Base-by-base conservation (phyloP, 2,888 invertebrate genomes). In the Orthonevra nobilis region DNA sequence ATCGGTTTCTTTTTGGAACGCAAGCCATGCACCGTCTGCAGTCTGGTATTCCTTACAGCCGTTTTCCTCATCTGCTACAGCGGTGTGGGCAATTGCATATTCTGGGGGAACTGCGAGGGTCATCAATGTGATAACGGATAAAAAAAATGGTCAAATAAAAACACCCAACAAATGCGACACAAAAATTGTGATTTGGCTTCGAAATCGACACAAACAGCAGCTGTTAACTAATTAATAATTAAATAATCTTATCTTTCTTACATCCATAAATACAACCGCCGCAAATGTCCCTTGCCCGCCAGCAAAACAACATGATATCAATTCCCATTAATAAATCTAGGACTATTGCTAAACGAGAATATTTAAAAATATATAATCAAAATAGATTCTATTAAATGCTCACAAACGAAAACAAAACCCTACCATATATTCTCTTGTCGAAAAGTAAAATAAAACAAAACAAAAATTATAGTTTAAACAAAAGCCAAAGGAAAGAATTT, bases 11-110 rank as follows among this genome's bases (percentile, higher is more conserved):
- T 99, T 89, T 91, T 99, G 84, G 98, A 98, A 87, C 91, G 97
- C 85, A 98, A 96, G 88, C 99, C 99, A 0, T 99, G 99, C 89
- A 97, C 97, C 48, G 97, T 98, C 82, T 99, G 99, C 91, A 97
- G 97, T 86, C 90, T 98, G 60, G 95, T 99, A 83, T 99, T 99
- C 90, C 90, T 98, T 56, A 94, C 95, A 32, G 96, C 98, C 15
- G 95, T 98, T 61, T 95, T 95, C 85, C 91, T 99, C 14, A 94
- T 98, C 81, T 99, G 99, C 90, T 98, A 98, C 90, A 97, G 96
- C 88, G 98, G 98, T 77, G 93, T 96, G 63, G 98, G 98, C 15
- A 96, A 96, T 89, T 99, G 98, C 89, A 91, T 98, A 81, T 95
- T 99, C 87, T 97, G 97, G 96, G 93, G 93, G 81, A 94, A 93